A percentile compares a stretch with the other conserved stretches of the same genome.
These are phyloP conservation scores for Caenorhabditis angaria DNA, from an alignment of 2,888 invertebrate genomes.

Conservation along the genomic window DNA sequence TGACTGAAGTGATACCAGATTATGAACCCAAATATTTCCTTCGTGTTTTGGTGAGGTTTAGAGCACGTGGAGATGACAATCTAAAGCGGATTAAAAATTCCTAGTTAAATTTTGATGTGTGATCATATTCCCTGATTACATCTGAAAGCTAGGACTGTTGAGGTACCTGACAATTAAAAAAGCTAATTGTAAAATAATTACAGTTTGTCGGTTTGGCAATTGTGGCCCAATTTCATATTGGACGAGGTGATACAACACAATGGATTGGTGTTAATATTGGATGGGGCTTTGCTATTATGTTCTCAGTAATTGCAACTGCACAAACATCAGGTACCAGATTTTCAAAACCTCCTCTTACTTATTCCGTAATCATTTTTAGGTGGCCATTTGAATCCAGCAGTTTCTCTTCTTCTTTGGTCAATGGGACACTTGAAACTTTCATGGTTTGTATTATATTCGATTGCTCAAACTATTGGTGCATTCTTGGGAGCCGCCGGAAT, in stretches of 20 bases:
- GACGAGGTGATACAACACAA: constrained; percentile 41
- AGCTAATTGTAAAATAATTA: constrained; percentile 11
- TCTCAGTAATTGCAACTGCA: constrained; percentile 49
- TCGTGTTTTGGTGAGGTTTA: too few species aligned
- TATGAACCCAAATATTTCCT: too few species aligned
- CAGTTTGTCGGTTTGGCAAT: constrained; percentile 58
- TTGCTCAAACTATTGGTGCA: constrained; percentile 56
- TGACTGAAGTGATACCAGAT: too few species aligned
- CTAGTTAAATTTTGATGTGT: too few species aligned
- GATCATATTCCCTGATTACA: neutral
- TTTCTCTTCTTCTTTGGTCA: constrained; percentile 56
- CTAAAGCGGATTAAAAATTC: too few species aligned
- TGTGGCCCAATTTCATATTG: constrained; percentile 53
- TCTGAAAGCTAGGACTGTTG: too few species aligned
- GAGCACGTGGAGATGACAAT: too few species aligned
- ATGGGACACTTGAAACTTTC: constrained; percentile 55
- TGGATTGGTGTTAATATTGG: constrained; percentile 59
- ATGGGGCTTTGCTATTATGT: constrained; percentile 59
- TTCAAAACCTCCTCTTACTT: neutral
- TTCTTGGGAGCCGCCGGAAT: constrained; percentile 58
- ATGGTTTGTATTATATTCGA: constrained; percentile 45
- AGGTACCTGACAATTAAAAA: neutral
- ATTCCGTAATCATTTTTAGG: constrained; percentile 23
- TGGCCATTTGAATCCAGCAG: constrained; percentile 62
- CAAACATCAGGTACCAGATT: constrained; percentile 42